phyloP scores from a whole-genome alignment of 2,113 vertebrate genomes.

The Tetraodon nigroviridis region DNA sequence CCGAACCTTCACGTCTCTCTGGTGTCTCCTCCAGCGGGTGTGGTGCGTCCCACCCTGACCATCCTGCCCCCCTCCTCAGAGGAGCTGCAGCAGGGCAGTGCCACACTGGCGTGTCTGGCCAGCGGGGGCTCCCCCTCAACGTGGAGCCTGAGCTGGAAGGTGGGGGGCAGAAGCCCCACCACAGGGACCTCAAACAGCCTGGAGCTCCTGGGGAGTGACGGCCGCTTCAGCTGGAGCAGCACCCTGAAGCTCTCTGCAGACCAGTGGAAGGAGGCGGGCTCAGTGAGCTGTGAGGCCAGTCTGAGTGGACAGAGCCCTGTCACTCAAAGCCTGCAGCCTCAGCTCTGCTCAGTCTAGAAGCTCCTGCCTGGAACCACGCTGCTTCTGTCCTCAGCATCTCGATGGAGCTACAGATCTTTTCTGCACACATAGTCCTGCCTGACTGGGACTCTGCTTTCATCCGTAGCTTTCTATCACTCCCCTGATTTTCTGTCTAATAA shows the following conservation, averaged over 20 bases:
- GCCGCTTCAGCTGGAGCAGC: conserved; percentile 32
- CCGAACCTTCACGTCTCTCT: too few relatives aligned
- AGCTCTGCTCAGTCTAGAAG: conserved; percentile 43
- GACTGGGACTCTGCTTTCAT: too few relatives aligned
- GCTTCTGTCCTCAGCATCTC: too few relatives aligned
- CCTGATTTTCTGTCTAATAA: too few relatives aligned
- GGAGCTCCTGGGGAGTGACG: conserved; percentile 14
- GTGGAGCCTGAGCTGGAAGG: conserved; percentile 42
- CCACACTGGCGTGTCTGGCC: conserved; percentile 27
- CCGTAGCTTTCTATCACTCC: too few relatives aligned
- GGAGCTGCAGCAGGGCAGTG: conserved; percentile 1
- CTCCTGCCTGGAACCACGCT: too few relatives aligned
- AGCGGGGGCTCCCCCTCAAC: conserved; percentile 39
- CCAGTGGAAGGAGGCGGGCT: conserved; percentile 14
- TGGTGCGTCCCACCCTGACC: conserved; percentile 12
- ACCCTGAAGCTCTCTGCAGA: conserved; percentile 30
- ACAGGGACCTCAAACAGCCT: conserved; percentile 17
- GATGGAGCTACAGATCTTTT: too few relatives aligned
- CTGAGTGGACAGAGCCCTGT: conserved; percentile 34
- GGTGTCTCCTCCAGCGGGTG: conserved; percentile 17
- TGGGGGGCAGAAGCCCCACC: conserved; percentile 14
- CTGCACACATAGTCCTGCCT: too few relatives aligned
- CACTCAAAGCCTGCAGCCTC: conserved; percentile 46
- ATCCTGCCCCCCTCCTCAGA: not conserved
- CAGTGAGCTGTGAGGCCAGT: conserved; percentile 35